Percentiles rank a stretch among this genome's conserved stretches.
These are phyloP conservation scores for Leptocoma aspasia DNA, from an alignment of 2,113 vertebrate genomes.

Conservation along the genomic window DNA sequence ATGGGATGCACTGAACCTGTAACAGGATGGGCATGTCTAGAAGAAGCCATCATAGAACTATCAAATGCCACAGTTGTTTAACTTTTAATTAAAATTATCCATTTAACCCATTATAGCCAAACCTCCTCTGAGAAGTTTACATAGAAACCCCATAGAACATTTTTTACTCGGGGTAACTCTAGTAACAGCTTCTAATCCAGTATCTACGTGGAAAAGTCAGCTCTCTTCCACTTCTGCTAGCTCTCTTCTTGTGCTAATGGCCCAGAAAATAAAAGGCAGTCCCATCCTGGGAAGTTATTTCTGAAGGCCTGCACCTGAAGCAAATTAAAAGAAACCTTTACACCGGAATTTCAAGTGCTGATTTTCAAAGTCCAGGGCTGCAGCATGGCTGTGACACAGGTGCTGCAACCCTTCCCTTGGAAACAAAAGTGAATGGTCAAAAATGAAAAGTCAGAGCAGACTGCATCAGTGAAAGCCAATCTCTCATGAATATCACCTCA, in stretches of 20 bases:
- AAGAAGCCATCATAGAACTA: constrained; percentile 52
- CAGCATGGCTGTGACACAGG: not conserved
- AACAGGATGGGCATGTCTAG: constrained; percentile 19
- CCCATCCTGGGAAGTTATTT: constrained; percentile 28
- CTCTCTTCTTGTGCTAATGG: not conserved
- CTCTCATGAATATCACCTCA: constrained; percentile 9
- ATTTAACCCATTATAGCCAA: constrained; percentile 22
- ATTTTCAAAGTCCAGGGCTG: not conserved
- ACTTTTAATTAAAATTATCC: constrained; percentile 29
- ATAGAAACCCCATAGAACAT: not conserved
- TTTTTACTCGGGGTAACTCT: not conserved
- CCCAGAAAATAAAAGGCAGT: constrained; percentile 58
- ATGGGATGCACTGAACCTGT: not conserved
- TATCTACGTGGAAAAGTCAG: not conserved
- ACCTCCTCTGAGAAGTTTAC: constrained; percentile 28
- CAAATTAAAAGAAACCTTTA: constrained; percentile 3
- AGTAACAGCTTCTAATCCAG: constrained; percentile 66
- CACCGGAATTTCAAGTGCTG: not conserved
- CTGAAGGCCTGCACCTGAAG: constrained; percentile 40
- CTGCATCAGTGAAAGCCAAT: not conserved
- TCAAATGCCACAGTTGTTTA: constrained; percentile 46
- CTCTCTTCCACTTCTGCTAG: not conserved
- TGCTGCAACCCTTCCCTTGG: not conserved
- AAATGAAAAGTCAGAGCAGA: not conserved
- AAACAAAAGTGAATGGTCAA: not conserved